Base-by-base conservation (phyloP, 2,113 vertebrate genomes). In the Rhinolophus sinicus region DNA sequence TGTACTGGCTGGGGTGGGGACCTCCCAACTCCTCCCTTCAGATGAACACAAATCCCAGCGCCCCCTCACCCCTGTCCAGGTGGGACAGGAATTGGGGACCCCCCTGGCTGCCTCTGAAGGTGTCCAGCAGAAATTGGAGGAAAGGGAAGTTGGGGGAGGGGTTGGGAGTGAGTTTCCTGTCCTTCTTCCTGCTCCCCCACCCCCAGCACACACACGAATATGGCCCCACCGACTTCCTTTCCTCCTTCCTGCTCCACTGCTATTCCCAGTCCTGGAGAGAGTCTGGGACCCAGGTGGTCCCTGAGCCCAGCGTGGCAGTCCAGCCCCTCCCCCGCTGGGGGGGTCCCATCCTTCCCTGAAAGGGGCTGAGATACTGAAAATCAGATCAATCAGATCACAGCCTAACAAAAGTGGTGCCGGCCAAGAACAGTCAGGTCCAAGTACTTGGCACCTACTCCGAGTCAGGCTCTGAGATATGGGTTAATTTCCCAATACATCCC, bases 101-200 rank as follows among this genome's bases (percentile, higher is more conserved):
- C 81, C 81, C 92, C 67, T 69, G 54, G 30, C 80, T 80, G 65
- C 80, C 88, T 65, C 9, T 19, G 35, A 90, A 88, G 83, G 75
- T 92, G 65, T 97, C 81, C 76, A 75, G 72, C 90, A 96, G 96
- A 96, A 97, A 97, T 26, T 76, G 88, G 78, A 98, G 97, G 97
- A 97, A 98, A 97, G 88, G 97, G 97, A 98, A 98, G 92, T 93
- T 92, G 97, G 97, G 92, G 97, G 96, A 96, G 52, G 95, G 93
- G 92, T 91, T 72, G 84, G 94, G 87, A 97, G 96, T 84, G 97
- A 95, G 52, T 93, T 98, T 98, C 97, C 97, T 98, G 97, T 94
- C 96, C 54, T 92, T 97, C 97, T 98, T 97, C 97, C 97, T 98
- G 97, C 90, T 85, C 90, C 95, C 93, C 88, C 89, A 72, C 95